Conservation (phyloP, 2,888 invertebrate species). For the Pemphredon lugubris region DNA sequence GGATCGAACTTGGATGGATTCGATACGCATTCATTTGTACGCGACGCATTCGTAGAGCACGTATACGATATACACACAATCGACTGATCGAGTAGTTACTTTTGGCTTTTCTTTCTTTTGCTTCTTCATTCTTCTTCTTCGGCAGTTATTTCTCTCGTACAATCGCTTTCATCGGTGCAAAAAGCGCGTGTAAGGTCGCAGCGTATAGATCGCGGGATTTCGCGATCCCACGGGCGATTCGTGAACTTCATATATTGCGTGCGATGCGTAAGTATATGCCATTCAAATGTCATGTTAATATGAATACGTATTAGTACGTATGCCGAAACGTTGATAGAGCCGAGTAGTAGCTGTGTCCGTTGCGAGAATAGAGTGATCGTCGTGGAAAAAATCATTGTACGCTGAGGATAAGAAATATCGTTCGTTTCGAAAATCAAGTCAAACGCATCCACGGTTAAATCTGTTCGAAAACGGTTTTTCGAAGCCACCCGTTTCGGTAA, state of each 20-base stretch:
- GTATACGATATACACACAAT: constrained; percentile 49
- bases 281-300: constrained; percentile 61
- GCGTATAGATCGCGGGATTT: constrained; percentile 12
- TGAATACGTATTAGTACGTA: constrained; percentile 44
- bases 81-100: constrained; percentile 64
- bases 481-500: too few relatives aligned
- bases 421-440: constrained; percentile 40
- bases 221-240: constrained; percentile 15
- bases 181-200: constrained; percentile 62
- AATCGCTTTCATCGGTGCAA: constrained; percentile 67
- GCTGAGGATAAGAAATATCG: constrained; percentile 17
- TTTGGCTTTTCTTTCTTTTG: constrained; percentile 16
- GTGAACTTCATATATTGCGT: constrained; percentile 55
- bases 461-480: constrained; percentile 18
- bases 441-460: constrained; percentile 42
- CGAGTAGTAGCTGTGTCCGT: constrained; percentile 48
- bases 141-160: constrained; percentile 69
- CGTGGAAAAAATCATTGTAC: constrained; percentile 39
- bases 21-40: constrained; percentile 57
- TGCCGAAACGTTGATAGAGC: constrained; percentile 58
- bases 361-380: constrained; percentile 34
- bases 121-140: not conserved
- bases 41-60: constrained; percentile 32
- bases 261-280: constrained; percentile 62
- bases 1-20: too few relatives aligned